Base-by-base conservation (phyloP, 2,888 invertebrate genomes). In the Nomada ruficornis region DNA sequence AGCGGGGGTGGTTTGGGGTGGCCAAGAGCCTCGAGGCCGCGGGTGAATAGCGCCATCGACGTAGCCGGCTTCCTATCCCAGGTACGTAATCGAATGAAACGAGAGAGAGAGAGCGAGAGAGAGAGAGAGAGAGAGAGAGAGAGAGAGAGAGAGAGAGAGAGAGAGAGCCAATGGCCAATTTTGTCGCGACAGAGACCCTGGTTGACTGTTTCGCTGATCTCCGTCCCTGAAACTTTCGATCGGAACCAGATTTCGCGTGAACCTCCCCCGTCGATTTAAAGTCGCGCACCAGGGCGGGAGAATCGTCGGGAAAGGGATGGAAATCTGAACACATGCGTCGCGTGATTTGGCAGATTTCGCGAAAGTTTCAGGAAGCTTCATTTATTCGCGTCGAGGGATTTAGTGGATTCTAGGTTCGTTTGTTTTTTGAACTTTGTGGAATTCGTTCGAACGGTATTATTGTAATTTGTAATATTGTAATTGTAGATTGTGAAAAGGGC, bases 41-140 rank as follows among this genome's bases (percentile, higher is more conserved):
- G 97, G 75, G 97, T 97, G 92, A 98, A 97, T 94, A 97, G 97
- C 80, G 98, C 97, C 88, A 97, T 97, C 91, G 97, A 97, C 94
- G 96, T 97, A 81, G 93, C 93, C 76, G 93, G 92, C 81, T 97
- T 97, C 91, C 96, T 97, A 91, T 96, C 97, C 82, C 96, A 97
- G 92, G 94, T 93, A 86, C 83, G 85, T 84, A 84, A 87, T 86
- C 83, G 80, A 69, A 59, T 70, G 13, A 72, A 57, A 42, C 64
- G 68, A 54, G 55, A 68, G 36, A 7, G 36, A 26, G 26, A 26
- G 26, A 26, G 26, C 2, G 26, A 26, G 26, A 26, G 26, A 26
- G 29, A 29, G 29, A 29, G 29, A 29, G 29, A 5, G 4, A 29
- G 29, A 29, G 29, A 36, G 36, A 26, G 26, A 26, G 26, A 26